Base-by-base conservation (phyloP, 2,888 invertebrate species). In the Carterocephalus palaemon region DNA sequence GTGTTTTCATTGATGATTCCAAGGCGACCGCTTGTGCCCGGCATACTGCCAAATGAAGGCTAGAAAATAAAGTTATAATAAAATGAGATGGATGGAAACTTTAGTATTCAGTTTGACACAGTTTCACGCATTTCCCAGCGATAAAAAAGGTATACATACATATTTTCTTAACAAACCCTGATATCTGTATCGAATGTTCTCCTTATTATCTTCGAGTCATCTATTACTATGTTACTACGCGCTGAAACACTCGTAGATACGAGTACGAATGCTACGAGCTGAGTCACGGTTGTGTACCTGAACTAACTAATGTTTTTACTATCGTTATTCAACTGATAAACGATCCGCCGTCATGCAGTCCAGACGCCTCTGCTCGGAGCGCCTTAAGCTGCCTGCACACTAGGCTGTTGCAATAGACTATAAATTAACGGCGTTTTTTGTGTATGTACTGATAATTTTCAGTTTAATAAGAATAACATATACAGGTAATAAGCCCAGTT, bases 261-360 rank as follows among this genome's bases (percentile, higher is more conserved):
- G 32, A 24, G 12, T 12, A n/a, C n/a, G n/a, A n/a, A n/a, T n/a
- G n/a, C n/a, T n/a, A 28, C 17, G 8, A 3, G 15, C 41, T 48
- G 48, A 51, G 39, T 51, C 51, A 48, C 46, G 32, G 42, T 19
- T 51, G 48, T 46, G 42, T 51, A 48, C 46, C 36, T 23, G 42
- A 47, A 51, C 49, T 48, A 47, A 51, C 49, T 48, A 51, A 48
- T 53, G 49, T 57, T 55, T 53, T 53, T 52, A 51, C 56, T 53
- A 42, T 51, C 52, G 54, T 54, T 54, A 51, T 51, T 53, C 52
- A 53, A 55, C 54, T 47, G 51, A 48, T 56, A 53, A 62, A 60
- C 57, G 60, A 53, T 54, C 53, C 49, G 72, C 67, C 68, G 77
- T 72, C 78, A 74, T 69, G 75, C 76, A 57, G 76, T 77, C 76